These are phyloP conservation scores for Phymanthus crucifer DNA, from an alignment of 92 coral and sea anemone genomes.

Conservation along the genomic window DNA sequence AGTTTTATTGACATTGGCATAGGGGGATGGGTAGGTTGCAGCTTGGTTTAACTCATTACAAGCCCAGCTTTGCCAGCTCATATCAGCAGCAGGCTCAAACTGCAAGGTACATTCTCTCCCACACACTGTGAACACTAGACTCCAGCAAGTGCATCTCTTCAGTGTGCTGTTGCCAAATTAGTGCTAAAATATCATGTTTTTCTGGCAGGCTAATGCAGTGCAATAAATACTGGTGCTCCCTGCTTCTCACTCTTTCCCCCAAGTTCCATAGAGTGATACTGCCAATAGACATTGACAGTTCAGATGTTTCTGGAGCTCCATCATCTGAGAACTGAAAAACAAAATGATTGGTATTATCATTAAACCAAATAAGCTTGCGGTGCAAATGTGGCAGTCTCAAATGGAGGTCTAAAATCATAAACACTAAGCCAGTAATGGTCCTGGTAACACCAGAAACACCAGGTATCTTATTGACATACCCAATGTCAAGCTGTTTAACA, in stretches of 20 bases:
- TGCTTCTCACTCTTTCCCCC: slow-evolving; percentile 50
- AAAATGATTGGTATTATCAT: slow-evolving; percentile 53
- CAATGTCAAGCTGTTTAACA: slow-evolving; percentile 45
- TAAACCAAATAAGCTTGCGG: slow-evolving; percentile 51
- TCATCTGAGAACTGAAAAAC: slow-evolving; percentile 52
- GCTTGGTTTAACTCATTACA: slow-evolving; percentile 38
- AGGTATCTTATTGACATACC: slow-evolving; percentile 41
- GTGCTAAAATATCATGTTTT: slow-evolving; percentile 38
- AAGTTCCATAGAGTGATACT: slow-evolving; percentile 52
- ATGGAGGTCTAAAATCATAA: slow-evolving; percentile 52
- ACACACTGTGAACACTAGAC: slow-evolving; percentile 30
- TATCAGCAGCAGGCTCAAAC: slow-evolving; percentile 43
- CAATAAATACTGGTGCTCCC: slow-evolving; percentile 51
- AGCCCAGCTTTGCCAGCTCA: slow-evolving; percentile 46
- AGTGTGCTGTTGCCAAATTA: slow-evolving; percentile 54
- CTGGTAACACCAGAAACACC: slow-evolving; percentile 46
- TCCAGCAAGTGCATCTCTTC: slow-evolving; percentile 44
- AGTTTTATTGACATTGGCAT: slow-evolving; percentile 38
- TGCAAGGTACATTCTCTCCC: slow-evolving; percentile 17
- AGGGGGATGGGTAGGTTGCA: slow-evolving; percentile 57
- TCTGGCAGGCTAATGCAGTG: slow-evolving; percentile 58
- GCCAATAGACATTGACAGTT: slow-evolving; percentile 48
- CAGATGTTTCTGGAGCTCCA: slow-evolving; percentile 37
- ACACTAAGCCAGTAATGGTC: slow-evolving; percentile 48
- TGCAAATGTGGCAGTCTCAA: slow-evolving; percentile 41